Conservation (phyloP, 1,140 invertebrate species). For the Charaxes varanes region DNA sequence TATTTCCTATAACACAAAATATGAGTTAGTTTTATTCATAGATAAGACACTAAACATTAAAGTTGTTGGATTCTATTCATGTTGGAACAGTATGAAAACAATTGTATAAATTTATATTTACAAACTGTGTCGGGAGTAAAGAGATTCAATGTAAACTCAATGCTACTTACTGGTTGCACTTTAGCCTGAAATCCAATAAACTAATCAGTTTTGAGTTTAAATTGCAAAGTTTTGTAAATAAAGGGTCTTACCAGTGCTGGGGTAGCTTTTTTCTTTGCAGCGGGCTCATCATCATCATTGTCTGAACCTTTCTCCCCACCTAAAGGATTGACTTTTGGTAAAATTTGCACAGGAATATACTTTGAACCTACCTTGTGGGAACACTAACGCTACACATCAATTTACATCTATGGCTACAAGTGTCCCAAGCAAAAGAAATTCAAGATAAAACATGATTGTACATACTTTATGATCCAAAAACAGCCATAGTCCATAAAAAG, state of each 20-base stretch:
- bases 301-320: slow-evolving; percentile 77
- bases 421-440: slow-evolving; percentile 58
- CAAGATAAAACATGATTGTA: slow-evolving; percentile 46
- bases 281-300: slow-evolving; percentile 87
- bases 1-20: slow-evolving; percentile 6
- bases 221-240: slow-evolving; percentile 16
- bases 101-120: slow-evolving; percentile 8
- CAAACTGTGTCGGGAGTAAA: slow-evolving; percentile 6
- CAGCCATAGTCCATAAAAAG: slow-evolving; percentile 35
- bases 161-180: slow-evolving; percentile 25
- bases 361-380: slow-evolving; percentile 39
- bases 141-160: slow-evolving; percentile 12
- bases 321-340: slow-evolving; percentile 42
- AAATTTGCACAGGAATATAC: slow-evolving; percentile 21
- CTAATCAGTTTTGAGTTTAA: slow-evolving; percentile 12
- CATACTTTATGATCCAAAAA: slow-evolving; percentile 63
- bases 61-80: too few species aligned
- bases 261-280: slow-evolving; percentile 79
- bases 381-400: slow-evolving; percentile 59
- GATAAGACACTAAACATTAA: too few species aligned
- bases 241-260: slow-evolving; percentile 61
- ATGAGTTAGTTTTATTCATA: background rate
- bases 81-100: too few species aligned
- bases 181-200: slow-evolving; percentile 27
- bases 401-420: slow-evolving; percentile 51